Base-by-base conservation (phyloP, 2,113 vertebrate species). In the Lepus timidus region DNA sequence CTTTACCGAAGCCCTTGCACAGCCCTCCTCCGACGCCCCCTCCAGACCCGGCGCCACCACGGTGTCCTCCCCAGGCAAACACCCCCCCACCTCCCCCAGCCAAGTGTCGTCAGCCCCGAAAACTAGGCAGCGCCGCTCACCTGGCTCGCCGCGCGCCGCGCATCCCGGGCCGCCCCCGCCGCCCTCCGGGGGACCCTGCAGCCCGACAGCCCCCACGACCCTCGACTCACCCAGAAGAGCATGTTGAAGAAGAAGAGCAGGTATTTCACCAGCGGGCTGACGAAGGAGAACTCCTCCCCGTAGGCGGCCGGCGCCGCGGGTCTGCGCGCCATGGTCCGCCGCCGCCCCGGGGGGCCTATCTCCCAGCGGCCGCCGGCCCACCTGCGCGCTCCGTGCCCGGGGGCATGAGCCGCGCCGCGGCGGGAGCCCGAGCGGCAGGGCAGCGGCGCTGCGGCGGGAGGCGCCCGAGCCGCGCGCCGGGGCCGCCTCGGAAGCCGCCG, bases 171-270 rank as follows among this genome's bases (percentile, higher is more conserved):
- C 70, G 65, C 49, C 85, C 92, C 65, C 55, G 80, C 61, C 88
- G 33, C 73, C 49, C 71, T 68, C 39, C 44, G 17, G 19, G 61
- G 90, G 68, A 61, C 86, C 79, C 85, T 52, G 67, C 23, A 51
- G 74, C 90, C 65, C 65, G 16, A 51, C 52, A 58, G 52, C 39
- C 85, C 84, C 79, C 19, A 19, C 23, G 73, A 58, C 23, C 62
- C 61, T 62, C 55, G 84, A 98, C 99, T 99, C 98, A 99, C 99
- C 99, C 99, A 99, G 94, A 99, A 99, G 49, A 99, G 95, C 92
- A 98, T 98, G 97, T 99, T 99, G 97, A 99, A 99, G 81, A 99
- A 90, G 97, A 99, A 99, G 8, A 99, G 98, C 44, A 99, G 98
- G 96, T 99, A 99, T 97, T 99, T 99, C 88, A 99, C 99, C 92